phyloP scores from a whole-genome alignment of 2,797 vertebrate species.

The Calcarius lapponicus region DNA sequence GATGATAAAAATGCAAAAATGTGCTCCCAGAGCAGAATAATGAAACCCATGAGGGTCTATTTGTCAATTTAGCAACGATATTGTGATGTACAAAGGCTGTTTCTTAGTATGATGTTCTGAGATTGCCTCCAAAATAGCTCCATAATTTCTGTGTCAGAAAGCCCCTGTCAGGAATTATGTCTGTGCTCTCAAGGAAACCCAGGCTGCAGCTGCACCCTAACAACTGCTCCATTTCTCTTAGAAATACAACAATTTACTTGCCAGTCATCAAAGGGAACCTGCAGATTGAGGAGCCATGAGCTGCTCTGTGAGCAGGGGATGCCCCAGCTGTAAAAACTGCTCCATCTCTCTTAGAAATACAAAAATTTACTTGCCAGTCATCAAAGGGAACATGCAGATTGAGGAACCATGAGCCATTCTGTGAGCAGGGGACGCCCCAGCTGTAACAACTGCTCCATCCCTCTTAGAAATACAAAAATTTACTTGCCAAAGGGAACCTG shows the following conservation, averaged over 20 bases:
- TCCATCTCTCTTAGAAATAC: too few species aligned
- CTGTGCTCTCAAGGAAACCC: conserved; percentile 34
- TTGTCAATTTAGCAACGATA: conserved; percentile 38
- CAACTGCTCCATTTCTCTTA: neutral
- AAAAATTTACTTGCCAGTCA: too few species aligned
- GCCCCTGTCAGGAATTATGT: conserved; percentile 12
- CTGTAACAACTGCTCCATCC: too few species aligned
- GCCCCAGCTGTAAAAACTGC: too few species aligned
- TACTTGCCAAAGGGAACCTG: too few species aligned
- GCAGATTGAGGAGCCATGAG: neutral
- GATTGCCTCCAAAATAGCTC: conserved; percentile 13
- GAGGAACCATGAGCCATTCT: too few species aligned
- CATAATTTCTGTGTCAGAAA: conserved; percentile 22
- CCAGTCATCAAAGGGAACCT: neutral
- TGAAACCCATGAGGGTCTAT: conserved; percentile 20
- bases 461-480: too few species aligned
- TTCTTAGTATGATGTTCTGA: conserved; percentile 12
- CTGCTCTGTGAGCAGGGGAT: rapidly evolving
- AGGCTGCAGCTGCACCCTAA: neutral
- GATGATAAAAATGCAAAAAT: conserved; percentile 37
- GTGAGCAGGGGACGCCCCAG: too few species aligned
- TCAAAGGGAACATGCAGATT: too few species aligned
- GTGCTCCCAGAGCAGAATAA: neutral
- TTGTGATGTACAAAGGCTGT: conserved; percentile 27
- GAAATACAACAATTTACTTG: neutral